A percentile compares a stretch with the other conserved stretches of the same genome.
Evolutionary conservation across 2,888 invertebrate species (phyloP).

Genomic region (Plebejus melissa): DNA sequence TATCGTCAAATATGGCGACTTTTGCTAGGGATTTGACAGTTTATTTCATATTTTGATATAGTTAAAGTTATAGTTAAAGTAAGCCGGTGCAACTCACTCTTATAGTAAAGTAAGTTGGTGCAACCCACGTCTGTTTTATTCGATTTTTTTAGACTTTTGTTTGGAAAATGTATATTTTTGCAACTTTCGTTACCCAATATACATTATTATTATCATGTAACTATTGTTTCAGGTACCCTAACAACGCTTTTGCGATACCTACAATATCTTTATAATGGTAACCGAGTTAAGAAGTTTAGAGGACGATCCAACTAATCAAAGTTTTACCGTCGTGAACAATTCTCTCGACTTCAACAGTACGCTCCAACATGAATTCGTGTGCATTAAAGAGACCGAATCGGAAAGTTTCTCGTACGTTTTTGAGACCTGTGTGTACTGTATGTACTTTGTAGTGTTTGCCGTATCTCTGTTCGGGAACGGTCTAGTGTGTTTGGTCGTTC

Average conservation of each 20-base stretch:
- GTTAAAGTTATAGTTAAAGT: no score
- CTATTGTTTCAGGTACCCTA: background rate
- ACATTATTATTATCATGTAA: no score
- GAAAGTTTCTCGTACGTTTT: slow-evolving; percentile 74
- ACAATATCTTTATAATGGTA: background rate
- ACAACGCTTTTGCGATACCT: background rate
- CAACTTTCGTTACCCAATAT: no score
- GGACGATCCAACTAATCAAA: background rate
- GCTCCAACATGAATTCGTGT: slow-evolving; percentile 30
- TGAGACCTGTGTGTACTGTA: slow-evolving; percentile 81
- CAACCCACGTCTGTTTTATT: no score
- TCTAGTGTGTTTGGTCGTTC: slow-evolving; percentile 92
- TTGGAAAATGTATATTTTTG: no score
- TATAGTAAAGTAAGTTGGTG: no score
- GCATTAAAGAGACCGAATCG: slow-evolving; percentile 47
- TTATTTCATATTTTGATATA: no score
- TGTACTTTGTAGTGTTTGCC: slow-evolving; percentile 85
- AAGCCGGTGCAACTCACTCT: no score
- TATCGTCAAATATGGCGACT: no score
- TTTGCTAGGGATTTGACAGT: no score
- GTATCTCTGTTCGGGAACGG: slow-evolving; percentile 86
- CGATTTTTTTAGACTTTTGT: no score
- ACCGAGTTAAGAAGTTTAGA: background rate
- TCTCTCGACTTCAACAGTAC: slow-evolving; percentile 32
- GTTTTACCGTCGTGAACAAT: slow-evolving; percentile 27